These are phyloP conservation scores for Xanthia togata DNA, from an alignment of 2,888 invertebrate genomes.

Conservation along the genomic window DNA sequence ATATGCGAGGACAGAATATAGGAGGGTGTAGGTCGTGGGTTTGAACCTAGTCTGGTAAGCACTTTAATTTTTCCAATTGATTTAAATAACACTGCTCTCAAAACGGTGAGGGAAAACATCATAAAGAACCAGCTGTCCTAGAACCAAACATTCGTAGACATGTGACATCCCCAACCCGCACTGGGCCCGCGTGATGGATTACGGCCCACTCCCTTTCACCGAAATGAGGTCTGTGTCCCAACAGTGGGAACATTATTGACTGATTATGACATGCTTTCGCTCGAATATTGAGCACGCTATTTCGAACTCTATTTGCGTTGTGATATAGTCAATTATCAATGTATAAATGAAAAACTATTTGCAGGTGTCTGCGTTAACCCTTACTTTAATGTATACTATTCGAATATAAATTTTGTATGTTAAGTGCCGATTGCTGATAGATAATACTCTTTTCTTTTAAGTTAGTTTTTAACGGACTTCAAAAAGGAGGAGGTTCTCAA, in stretches of 20 bases:
- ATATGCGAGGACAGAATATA: too few species aligned
- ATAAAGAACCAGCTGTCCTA: not conserved
- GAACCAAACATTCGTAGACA: not conserved
- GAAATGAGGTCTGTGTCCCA: not conserved
- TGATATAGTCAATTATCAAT: not conserved
- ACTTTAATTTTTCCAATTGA: not conserved
- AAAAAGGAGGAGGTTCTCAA: too few species aligned
- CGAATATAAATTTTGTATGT: slow-evolving; percentile 15
- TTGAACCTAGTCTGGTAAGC: too few species aligned
- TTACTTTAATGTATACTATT: not conserved
- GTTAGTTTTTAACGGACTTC: not conserved
- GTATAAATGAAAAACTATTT: not conserved
- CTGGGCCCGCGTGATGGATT: not conserved
- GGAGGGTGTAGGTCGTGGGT: too few species aligned
- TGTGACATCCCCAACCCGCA: not conserved
- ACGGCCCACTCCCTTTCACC: not conserved
- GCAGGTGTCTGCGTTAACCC: not conserved
- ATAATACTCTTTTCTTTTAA: not conserved
- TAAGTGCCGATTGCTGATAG: slow-evolving; percentile 8
- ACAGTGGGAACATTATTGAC: not conserved
- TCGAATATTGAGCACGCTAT: not conserved
- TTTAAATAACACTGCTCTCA: not conserved
- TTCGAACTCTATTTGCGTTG: not conserved
- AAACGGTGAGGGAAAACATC: not conserved
- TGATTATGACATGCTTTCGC: not conserved